These are phyloP conservation scores for Drepanosiphum platanoidis DNA, from an alignment of 2,888 invertebrate genomes.

Conservation along the genomic window DNA sequence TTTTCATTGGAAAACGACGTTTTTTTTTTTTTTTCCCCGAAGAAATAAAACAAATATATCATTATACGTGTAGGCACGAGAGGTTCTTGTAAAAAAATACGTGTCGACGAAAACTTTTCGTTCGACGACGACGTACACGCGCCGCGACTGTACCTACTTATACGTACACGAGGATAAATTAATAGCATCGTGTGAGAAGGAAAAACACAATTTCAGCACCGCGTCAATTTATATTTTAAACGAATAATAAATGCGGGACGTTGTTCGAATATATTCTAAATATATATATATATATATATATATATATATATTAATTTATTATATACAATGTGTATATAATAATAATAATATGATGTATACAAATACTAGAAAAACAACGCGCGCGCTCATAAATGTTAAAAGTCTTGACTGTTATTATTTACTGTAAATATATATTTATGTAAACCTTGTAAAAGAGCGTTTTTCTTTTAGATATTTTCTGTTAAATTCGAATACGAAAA, in stretches of 20 bases:
- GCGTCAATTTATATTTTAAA: conserved; percentile 6
- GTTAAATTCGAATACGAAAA: conserved; percentile 19
- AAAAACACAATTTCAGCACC: neutral
- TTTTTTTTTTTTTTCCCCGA: neutral
- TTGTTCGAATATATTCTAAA: neutral
- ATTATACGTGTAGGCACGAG: neutral
- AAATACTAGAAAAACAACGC: conserved; percentile 14
- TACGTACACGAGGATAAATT: neutral
- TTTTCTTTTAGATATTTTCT: conserved; percentile 30
- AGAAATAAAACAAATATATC: neutral
- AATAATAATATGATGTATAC: conserved; percentile 11
- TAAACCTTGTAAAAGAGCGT: conserved; percentile 17
- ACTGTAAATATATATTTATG: neutral
- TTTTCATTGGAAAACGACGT: neutral
- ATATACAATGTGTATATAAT: too few relatives aligned
- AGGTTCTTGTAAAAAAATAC: neutral
- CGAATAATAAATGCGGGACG: conserved; percentile 24
- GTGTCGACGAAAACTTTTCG: neutral
- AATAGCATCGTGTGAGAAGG: neutral
- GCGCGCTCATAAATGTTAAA: conserved; percentile 21
- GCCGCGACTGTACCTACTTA: neutral
- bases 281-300: neutral
- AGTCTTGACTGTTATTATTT: conserved; percentile 15
- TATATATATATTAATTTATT: too few relatives aligned
- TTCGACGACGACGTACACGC: neutral